A percentile compares a stretch with the other conserved stretches of the same genome.
phyloP scores from a whole-genome alignment of 2,888 invertebrate species.

The Drosophila setosimentum region DNA sequence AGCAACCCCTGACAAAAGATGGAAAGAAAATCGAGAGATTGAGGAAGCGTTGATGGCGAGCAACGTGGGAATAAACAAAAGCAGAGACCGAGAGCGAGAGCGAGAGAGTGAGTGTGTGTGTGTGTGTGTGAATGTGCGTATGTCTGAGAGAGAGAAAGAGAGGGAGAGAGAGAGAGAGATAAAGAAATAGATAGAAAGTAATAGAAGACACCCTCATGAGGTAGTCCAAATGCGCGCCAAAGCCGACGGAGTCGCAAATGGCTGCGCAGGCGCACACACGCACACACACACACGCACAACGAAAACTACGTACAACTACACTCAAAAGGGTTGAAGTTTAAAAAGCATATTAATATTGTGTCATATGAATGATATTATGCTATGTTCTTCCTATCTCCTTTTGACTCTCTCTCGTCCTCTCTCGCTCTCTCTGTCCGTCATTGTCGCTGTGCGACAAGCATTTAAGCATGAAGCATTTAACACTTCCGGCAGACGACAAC shows the following conservation, averaged over 20 bases:
- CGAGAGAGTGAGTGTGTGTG: not conserved
- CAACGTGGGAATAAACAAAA: constrained; percentile 25
- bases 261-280: constrained; percentile 56
- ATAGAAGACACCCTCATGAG: constrained; percentile 56
- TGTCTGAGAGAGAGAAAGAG: not conserved
- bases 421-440: constrained; percentile 3
- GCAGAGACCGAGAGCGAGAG: not conserved
- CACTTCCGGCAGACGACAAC: constrained; percentile 74
- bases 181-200: constrained; percentile 2
- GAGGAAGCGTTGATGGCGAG: constrained; percentile 1
- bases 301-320: constrained; percentile 9
- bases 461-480: constrained; percentile 81
- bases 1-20: constrained; percentile 18
- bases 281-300: constrained; percentile 5
- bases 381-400: constrained; percentile 12
- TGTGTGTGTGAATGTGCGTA: too few relatives aligned
- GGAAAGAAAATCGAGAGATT: not conserved
- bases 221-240: constrained; percentile 71
- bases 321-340: constrained; percentile 66
- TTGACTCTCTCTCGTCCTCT: constrained; percentile 6
- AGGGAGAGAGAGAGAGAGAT: not conserved
- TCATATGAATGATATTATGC: constrained; percentile 72
- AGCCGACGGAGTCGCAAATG: constrained; percentile 43
- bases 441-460: constrained; percentile 47
- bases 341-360: constrained; percentile 74